phyloP scores from a whole-genome alignment of 2,888 invertebrate genomes.

The Cerastis leucographa region DNA sequence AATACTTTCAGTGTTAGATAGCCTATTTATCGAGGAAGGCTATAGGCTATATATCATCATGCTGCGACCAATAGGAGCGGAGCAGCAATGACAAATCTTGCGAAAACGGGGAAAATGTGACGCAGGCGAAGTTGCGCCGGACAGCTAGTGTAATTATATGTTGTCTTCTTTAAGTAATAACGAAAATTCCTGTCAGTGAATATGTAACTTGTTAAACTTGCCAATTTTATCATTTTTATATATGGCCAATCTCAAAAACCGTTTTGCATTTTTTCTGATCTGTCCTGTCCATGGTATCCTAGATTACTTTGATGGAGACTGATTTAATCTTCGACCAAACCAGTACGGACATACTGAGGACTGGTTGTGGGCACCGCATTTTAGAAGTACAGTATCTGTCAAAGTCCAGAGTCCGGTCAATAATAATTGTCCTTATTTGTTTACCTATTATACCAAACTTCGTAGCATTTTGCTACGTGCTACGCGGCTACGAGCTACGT shows the following conservation, averaged over 20 bases:
- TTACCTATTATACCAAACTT: background rate
- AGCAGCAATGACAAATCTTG: too few relatives aligned
- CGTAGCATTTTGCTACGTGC: background rate
- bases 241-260: background rate
- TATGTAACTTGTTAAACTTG: background rate
- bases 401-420: background rate
- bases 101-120: too few relatives aligned
- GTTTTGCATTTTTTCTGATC: background rate
- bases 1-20: too few relatives aligned
- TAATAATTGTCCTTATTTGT: background rate
- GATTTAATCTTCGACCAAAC: background rate
- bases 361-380: background rate
- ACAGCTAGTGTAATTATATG: too few relatives aligned
- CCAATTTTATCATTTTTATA: background rate
- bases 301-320: background rate
- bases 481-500: background rate
- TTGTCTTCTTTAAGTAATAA: background rate
- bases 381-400: background rate
- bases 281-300: background rate
- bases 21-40: too few relatives aligned
- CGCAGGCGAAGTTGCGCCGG: too few relatives aligned
- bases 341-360: background rate
- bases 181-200: background rate
- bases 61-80: too few relatives aligned
- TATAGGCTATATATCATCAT: too few relatives aligned